Percentiles rank a stretch among this genome's conserved stretches.
These are phyloP conservation scores for Passerculus sandwichensis DNA, from an alignment of 2,797 vertebrate genomes.

Conservation along the genomic window DNA sequence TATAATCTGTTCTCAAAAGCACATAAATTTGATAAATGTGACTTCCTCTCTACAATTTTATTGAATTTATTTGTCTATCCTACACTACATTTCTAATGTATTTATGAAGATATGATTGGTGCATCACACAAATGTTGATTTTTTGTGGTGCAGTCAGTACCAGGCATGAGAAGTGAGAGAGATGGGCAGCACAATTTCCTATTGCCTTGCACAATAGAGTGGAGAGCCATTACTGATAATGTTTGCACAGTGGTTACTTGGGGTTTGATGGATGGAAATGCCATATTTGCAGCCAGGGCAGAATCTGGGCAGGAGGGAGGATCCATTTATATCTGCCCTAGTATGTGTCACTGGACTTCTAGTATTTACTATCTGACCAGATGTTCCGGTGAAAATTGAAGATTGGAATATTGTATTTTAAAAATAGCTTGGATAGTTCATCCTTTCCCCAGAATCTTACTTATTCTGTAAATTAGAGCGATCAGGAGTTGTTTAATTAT, in stretches of 20 bases:
- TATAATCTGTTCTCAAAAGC: not conserved
- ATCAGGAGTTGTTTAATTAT: not conserved
- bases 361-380: not conserved
- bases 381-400: not conserved
- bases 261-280: not conserved
- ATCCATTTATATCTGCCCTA: not conserved
- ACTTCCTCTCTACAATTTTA: not conserved
- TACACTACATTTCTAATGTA: not conserved
- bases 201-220: not conserved
- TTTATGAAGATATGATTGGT: not conserved
- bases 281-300: not conserved
- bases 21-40: not conserved
- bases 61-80: not conserved
- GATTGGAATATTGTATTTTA: not conserved
- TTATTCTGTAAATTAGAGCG: not conserved
- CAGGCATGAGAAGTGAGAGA: not conserved
- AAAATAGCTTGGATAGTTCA: not conserved
- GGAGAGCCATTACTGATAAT: not conserved
- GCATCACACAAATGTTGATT: not conserved
- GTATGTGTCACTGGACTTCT: not conserved
- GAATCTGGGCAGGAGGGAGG: fast-evolving
- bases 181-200: not conserved
- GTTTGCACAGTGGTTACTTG: not conserved
- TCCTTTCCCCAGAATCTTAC: not conserved
- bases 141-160: not conserved